Percentiles rank a stretch among this genome's conserved stretches.
Conservation (phyloP, 2,888 invertebrate species). For the Schizotus pectinicornis region DNA sequence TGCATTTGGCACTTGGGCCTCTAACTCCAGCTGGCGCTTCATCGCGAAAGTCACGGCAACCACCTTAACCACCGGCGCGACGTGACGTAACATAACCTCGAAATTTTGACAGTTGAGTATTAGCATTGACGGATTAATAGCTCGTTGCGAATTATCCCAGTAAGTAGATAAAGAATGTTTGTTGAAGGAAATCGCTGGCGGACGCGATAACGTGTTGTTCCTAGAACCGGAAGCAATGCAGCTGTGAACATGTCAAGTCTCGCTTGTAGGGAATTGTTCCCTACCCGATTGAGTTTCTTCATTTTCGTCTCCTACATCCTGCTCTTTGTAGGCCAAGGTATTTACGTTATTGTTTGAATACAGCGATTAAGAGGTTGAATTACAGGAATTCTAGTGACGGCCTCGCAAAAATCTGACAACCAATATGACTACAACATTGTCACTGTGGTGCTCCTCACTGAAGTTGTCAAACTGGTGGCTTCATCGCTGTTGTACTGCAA, state of each 20-base stretch:
- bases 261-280: slow-evolving; percentile 76
- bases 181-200: too few species aligned
- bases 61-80: too few species aligned
- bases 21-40: too few species aligned
- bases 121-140: too few species aligned
- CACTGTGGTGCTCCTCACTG: slow-evolving; percentile 87
- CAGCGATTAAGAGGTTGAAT: slow-evolving; percentile 34
- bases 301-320: slow-evolving; percentile 87
- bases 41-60: too few species aligned
- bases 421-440: slow-evolving; percentile 87
- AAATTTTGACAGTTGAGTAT: too few species aligned
- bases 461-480: slow-evolving; percentile 80
- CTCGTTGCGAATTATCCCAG: too few species aligned
- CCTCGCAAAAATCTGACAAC: slow-evolving; percentile 82
- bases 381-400: slow-evolving; percentile 88
- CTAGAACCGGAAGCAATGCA: too few species aligned
- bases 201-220: too few species aligned
- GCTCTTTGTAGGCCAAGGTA: slow-evolving; percentile 92
- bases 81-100: too few species aligned
- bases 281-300: slow-evolving; percentile 78
- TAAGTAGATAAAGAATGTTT: too few species aligned
- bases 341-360: slow-evolving; percentile 8
- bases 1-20: too few species aligned
- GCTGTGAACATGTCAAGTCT: slow-evolving; percentile 46
- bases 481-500: slow-evolving; percentile 74